Evolutionary conservation across 2,797 vertebrate genomes (phyloP), one percentile per base, ranked within the genome.

Genomic region (Coendou prehensilis): DNA sequence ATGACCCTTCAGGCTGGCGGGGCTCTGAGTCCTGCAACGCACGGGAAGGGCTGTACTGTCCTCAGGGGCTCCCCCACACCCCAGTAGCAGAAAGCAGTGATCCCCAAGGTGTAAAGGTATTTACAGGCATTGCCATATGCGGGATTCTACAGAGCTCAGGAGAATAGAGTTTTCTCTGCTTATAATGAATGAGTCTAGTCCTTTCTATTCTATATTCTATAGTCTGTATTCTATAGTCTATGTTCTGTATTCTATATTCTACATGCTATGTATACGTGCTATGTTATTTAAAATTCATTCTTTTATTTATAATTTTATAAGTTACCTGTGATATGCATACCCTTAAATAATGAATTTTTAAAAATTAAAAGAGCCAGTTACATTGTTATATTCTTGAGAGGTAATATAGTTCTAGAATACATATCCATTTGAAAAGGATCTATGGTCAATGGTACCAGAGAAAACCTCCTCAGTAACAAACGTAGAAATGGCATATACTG

Each of bases 381-480:
- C 7, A 88, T 94, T 96, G 96, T 94, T 64, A 47, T 71, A 91
- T 89, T 97, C 86, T 61, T 95, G 87, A 97, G 94, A 98, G 82
- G 91, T 92, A 96, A 57, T 59, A 76, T 52, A 96, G 90, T 52
- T 96, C 47, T 26, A 52, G 23, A 59, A 59, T 59, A 37, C 52
- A 37, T 41, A 26, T 69, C 76, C 47, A 93, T 93, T 22, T 91
- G 81, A 81, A 81, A 95, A 93, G 9, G 23, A n/a, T 47, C 18
- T 80, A n/a, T 71, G 5, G 15, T 30, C 69, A 69, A 2, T 63
- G 63, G 92, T 89, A 89, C 87, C 88, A 89, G 84, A 93, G 91
- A 56, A 95, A 91, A 73, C 45, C 56, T 96, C 92, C 97, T 95
- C 90, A 98, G 93, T 81, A 56, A 0, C 1, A 26, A 76, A 73